These are phyloP conservation scores for Pelmatolapia mariae DNA, from an alignment of 2,113 vertebrate species.

Conservation along the genomic window DNA sequence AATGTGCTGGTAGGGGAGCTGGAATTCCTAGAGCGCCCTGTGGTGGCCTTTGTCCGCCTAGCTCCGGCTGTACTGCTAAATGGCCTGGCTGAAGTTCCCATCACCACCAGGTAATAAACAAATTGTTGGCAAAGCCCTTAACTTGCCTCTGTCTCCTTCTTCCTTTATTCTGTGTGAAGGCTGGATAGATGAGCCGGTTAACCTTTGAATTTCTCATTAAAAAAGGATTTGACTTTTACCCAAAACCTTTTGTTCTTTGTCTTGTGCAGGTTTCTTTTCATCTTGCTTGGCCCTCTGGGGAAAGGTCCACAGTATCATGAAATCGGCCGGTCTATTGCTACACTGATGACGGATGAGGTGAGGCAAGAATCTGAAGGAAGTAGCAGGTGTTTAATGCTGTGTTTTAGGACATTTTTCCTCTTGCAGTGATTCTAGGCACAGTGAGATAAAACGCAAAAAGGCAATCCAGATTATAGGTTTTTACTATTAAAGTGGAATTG, in stretches of 20 bases:
- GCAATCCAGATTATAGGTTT: not conserved
- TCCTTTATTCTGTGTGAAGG: not conserved
- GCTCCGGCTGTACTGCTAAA: constrained; percentile 90
- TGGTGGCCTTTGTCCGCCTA: constrained; percentile 92
- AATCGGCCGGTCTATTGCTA: constrained; percentile 96
- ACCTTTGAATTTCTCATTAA: not conserved
- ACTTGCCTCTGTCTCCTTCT: not conserved
- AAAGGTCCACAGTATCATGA: constrained; percentile 97
- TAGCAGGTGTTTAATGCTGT: not conserved
- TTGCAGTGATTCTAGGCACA: not conserved
- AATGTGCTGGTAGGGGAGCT: constrained; percentile 95
- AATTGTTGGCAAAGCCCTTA: not conserved
- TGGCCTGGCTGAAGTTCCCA: constrained; percentile 93
- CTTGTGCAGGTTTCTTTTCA: constrained; percentile 89
- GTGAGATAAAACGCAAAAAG: not conserved
- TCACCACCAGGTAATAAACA: constrained; percentile 84
- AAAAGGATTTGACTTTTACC: not conserved
- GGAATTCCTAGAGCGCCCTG: constrained; percentile 91
- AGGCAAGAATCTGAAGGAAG: not conserved
- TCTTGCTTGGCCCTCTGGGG: constrained; percentile 92
- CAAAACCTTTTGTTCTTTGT: not conserved
- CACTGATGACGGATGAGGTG: constrained; percentile 99
- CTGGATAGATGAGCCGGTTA: not conserved
- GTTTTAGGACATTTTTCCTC: not conserved
- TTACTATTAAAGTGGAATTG: not conserved